Evolutionary conservation across 2,113 vertebrate species (phyloP).

Genomic region (Alethe diademata): DNA sequence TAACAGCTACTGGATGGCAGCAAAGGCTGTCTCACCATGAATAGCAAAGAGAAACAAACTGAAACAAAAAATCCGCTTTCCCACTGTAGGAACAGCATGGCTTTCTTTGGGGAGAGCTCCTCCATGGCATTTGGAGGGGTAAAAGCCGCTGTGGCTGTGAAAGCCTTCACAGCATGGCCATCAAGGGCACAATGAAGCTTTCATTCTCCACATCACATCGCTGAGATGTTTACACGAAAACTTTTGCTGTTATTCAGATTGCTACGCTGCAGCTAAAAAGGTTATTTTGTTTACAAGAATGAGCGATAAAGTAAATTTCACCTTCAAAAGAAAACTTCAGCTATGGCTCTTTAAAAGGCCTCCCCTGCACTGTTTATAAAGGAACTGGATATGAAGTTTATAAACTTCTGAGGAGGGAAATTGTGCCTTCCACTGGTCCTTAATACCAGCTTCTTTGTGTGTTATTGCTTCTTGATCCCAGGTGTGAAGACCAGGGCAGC

Average conservation of each 20-base stretch:
- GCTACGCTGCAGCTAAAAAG: background rate
- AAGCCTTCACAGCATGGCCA: background rate
- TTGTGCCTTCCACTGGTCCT: background rate
- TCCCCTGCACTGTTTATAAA: background rate
- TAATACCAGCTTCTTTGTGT: background rate
- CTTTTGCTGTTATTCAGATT: background rate
- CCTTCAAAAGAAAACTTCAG: background rate
- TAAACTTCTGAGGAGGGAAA: background rate
- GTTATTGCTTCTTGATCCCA: background rate
- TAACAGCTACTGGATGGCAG: background rate
- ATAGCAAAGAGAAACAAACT: background rate
- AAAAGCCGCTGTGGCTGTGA: rapidly evolving
- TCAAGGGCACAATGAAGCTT: background rate
- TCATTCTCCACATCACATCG: background rate
- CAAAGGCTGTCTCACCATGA: background rate
- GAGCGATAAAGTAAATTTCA: background rate
- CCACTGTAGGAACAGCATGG: rapidly evolving
- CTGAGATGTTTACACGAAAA: background rate
- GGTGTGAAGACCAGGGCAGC: background rate
- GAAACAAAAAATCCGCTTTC: background rate
- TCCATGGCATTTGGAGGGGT: background rate
- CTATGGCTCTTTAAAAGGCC: background rate
- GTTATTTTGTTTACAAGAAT: background rate
- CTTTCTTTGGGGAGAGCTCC: background rate
- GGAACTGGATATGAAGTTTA: background rate